A percentile compares a stretch with the other conserved stretches of the same genome.
Conservation (phyloP, 35 echinoderm and acorn worm species). For the Heliocidaris erythrogramma region DNA sequence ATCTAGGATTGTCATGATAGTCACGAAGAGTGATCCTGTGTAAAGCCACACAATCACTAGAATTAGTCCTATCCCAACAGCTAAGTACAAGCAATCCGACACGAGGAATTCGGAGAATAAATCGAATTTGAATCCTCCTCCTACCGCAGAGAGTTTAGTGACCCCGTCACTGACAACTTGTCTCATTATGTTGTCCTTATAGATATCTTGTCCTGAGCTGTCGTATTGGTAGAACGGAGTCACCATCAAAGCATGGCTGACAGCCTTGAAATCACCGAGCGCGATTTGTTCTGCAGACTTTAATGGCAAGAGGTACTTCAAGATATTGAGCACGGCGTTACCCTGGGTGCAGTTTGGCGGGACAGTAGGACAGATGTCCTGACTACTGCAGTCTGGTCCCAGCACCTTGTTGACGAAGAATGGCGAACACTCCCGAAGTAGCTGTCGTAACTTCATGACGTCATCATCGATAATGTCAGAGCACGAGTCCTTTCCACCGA, state of each 20-base stretch:
- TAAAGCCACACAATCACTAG: slow-evolving; percentile 83
- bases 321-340: slow-evolving; percentile 48
- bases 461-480: neutral
- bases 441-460: neutral
- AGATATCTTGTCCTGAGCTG: slow-evolving; percentile 34
- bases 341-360: slow-evolving; percentile 51
- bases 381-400: neutral
- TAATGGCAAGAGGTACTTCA: slow-evolving; percentile 47
- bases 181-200: slow-evolving; percentile 56
- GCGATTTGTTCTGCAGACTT: neutral
- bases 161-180: slow-evolving; percentile 31
- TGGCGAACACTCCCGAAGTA: slow-evolving; percentile 24
- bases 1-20: slow-evolving; percentile 63
- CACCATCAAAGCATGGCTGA: slow-evolving; percentile 20
- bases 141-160: slow-evolving; percentile 52
- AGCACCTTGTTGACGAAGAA: neutral
- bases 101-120: slow-evolving; percentile 70
- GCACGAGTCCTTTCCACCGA: neutral
- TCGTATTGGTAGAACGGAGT: slow-evolving; percentile 5
- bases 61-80: slow-evolving; percentile 35
- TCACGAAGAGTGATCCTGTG: slow-evolving; percentile 68
- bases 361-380: slow-evolving; percentile 1
- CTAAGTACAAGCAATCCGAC: slow-evolving; percentile 57
- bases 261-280: slow-evolving; percentile 1
- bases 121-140: slow-evolving; percentile 65